phyloP scores from a whole-genome alignment of 2,888 invertebrate genomes.

The Cephalotes varians region DNA sequence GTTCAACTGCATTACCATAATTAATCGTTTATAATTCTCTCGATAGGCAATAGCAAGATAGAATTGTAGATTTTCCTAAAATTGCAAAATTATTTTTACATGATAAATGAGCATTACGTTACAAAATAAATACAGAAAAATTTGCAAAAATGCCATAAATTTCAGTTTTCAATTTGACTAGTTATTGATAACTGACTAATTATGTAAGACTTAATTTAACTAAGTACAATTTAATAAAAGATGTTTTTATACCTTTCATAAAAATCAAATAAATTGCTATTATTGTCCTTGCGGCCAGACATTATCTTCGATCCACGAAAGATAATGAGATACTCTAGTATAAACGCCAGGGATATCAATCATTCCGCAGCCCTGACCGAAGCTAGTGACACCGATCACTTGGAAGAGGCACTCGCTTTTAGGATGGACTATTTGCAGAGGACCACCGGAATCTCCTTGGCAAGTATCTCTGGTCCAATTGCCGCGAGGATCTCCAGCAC shows the following conservation, averaged over 20 bases:
- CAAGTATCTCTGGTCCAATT: conserved; percentile 81
- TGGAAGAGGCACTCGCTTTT: conserved; percentile 84
- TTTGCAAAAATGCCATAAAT: conserved; percentile 7
- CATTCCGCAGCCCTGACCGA: conserved; percentile 85
- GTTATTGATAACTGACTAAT: neutral
- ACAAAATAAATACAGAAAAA: neutral
- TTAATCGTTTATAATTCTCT: conserved; percentile 17
- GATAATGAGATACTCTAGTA: conserved; percentile 83
- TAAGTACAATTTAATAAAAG: conserved; percentile 57
- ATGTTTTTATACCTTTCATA: conserved; percentile 62
- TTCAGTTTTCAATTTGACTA: neutral
- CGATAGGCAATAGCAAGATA: neutral
- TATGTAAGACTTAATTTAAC: conserved; percentile 3
- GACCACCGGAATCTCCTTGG: conserved; percentile 82
- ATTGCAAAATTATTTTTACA: conserved; percentile 29
- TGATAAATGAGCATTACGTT: neutral
- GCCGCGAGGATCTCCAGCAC: conserved; percentile 85
- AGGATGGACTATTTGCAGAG: conserved; percentile 79
- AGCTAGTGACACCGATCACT: conserved; percentile 85
- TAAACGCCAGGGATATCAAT: conserved; percentile 85
- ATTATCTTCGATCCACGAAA: conserved; percentile 85
- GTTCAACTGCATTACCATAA: conserved; percentile 25
- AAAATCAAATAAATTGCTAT: conserved; percentile 41
- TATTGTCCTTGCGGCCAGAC: conserved; percentile 81
- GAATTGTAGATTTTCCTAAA: conserved; percentile 1